Conservation (phyloP, 1,140 invertebrate species). For the Drosophila mayri region DNA sequence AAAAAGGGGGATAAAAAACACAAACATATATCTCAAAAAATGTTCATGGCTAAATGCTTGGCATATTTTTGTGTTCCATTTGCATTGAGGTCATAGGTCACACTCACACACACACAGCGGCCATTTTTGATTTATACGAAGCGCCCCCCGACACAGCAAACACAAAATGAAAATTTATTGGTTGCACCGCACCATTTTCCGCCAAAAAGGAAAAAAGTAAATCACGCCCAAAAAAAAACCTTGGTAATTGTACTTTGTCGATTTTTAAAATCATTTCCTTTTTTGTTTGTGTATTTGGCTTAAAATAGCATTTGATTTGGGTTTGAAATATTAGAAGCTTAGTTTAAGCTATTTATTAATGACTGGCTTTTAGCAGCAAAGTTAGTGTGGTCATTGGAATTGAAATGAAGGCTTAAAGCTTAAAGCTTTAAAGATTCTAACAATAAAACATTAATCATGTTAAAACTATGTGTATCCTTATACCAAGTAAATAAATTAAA, state of each 20-base stretch:
- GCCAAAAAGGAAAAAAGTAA: conserved; percentile 35
- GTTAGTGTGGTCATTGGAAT: not conserved
- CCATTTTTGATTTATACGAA: conserved; percentile 79
- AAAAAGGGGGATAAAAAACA: conserved; percentile 25
- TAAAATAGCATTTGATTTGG: conserved; percentile 14
- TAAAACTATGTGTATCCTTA: too few species aligned
- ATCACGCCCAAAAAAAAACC: conserved; percentile 20
- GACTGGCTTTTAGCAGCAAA: conserved; percentile 2
- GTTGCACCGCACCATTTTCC: conserved; percentile 40
- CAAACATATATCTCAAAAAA: conserved; percentile 40
- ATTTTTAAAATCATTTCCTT: conserved; percentile 12
- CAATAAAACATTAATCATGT: too few species aligned
- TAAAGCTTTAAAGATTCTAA: too few species aligned
- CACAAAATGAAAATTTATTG: conserved; percentile 77
- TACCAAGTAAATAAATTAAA: too few species aligned
- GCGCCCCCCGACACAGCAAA: conserved; percentile 43
- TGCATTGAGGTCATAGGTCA: conserved; percentile 63
- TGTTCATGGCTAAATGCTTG: conserved; percentile 62
- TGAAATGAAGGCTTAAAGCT: not conserved
- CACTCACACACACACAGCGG: conserved; percentile 16
- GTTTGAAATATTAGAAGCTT: conserved; percentile 13
- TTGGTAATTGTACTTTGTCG: conserved; percentile 15
- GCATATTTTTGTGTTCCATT: conserved; percentile 76
- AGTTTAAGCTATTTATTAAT: conserved; percentile 2
- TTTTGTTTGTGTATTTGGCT: not conserved